phyloP scores from a whole-genome alignment of 2,888 invertebrate genomes.

The Eilema caniola region DNA sequence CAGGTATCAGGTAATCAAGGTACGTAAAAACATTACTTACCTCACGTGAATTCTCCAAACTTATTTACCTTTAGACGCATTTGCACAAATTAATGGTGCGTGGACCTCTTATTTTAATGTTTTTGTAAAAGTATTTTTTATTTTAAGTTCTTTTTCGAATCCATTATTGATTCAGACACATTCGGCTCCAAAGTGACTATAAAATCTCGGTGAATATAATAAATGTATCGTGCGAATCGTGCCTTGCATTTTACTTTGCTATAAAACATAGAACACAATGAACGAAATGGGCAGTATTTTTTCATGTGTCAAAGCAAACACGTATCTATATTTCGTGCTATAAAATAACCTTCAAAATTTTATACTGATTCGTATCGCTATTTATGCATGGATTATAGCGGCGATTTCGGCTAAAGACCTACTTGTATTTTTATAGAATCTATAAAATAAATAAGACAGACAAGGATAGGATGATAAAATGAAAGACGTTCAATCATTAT shows the following conservation, averaged over 20 bases:
- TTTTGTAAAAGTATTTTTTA: too few relatives aligned
- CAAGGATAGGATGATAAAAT: background rate
- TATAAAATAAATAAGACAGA: slow-evolving; percentile 7
- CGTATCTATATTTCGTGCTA: slow-evolving; percentile 16
- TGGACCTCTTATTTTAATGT: too few relatives aligned
- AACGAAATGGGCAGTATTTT: slow-evolving; percentile 36
- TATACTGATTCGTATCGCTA: slow-evolving; percentile 39
- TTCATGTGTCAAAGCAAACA: slow-evolving; percentile 40
- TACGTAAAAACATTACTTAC: too few relatives aligned
- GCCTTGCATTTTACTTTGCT: slow-evolving; percentile 33
- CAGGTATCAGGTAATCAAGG: too few relatives aligned
- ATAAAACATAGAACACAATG: slow-evolving; percentile 43
- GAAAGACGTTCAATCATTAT: background rate
- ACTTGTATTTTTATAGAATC: background rate
- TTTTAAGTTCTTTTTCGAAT: background rate
- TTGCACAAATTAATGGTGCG: too few relatives aligned
- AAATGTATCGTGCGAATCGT: background rate
- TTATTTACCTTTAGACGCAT: too few relatives aligned
- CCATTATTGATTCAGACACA: background rate
- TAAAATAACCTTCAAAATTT: slow-evolving; percentile 37
- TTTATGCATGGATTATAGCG: slow-evolving; percentile 12
- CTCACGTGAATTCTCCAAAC: too few relatives aligned
- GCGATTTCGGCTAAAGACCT: background rate
- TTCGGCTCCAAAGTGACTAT: background rate
- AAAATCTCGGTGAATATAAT: background rate